phyloP scores from a whole-genome alignment of 2,888 invertebrate species.

The Polydesmus complanatus region DNA sequence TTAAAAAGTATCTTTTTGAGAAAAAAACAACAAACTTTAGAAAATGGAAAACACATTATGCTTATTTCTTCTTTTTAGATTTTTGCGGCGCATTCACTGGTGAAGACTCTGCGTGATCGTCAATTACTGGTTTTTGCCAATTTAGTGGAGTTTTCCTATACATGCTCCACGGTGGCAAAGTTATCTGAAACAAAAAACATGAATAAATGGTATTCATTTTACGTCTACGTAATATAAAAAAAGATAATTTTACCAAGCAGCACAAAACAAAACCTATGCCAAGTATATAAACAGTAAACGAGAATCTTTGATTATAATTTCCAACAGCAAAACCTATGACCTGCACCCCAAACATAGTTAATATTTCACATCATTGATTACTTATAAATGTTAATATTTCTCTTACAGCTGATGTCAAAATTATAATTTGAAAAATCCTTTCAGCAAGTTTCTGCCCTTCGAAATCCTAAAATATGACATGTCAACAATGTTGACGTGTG shows the following conservation, averaged over 20 bases:
- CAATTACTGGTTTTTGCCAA: slow-evolving; percentile 65
- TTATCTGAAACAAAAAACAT: slow-evolving; percentile 40
- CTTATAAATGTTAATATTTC: too few species aligned
- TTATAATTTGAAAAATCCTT: slow-evolving; percentile 73
- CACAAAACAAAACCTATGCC: slow-evolving; percentile 81
- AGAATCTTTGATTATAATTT: slow-evolving; percentile 86
- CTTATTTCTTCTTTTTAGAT: background rate
- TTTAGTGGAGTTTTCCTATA: slow-evolving; percentile 72
- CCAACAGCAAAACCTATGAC: slow-evolving; percentile 82
- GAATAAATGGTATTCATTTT: background rate
- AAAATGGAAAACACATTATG: too few species aligned
- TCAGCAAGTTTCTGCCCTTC: slow-evolving; percentile 84
- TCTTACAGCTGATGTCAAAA: slow-evolving; percentile 69
- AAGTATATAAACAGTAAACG: slow-evolving; percentile 83
- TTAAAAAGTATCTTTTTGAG: too few species aligned
- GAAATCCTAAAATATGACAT: slow-evolving; percentile 61
- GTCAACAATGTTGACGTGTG: too few species aligned
- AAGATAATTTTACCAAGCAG: slow-evolving; percentile 48
- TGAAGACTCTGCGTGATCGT: slow-evolving; percentile 25
- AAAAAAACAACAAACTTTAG: too few species aligned
- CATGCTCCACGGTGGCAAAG: slow-evolving; percentile 94
- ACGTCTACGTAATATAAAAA: background rate
- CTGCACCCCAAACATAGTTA: slow-evolving; percentile 32
- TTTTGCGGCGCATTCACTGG: background rate
- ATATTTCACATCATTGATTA: too few species aligned